Evolutionary conservation across 1,140 invertebrate species (phyloP), one percentile per base, ranked within the genome.

Genomic region (Nebria ingens): DNA sequence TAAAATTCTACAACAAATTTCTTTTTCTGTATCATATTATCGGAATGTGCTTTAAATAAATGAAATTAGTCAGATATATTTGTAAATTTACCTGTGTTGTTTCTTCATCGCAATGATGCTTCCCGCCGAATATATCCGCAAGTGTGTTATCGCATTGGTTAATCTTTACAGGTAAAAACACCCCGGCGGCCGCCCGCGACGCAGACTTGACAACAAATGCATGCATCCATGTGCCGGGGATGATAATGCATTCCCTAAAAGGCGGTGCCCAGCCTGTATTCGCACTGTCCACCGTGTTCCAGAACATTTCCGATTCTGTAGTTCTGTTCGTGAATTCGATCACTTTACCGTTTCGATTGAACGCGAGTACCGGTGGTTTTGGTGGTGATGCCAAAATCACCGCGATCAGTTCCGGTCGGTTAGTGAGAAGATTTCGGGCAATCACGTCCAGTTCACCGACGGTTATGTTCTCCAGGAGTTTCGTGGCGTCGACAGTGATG

Each of bases 141-240:
- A 71, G 56, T 19, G 54, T 59, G 0, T 65, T 58, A 55, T 73
- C 68, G 59, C 72, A 74, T 55, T 70, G 71, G 61, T 74, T 66
- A 51, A 73, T 51, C 15, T 63, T 59, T 19, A 72, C 58, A 1
- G 61, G 57, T 20, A 68, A 59, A 53, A 71, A 71, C 12, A 72
- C 51, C 0, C 61, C 71, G 1, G 65, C 61, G 34, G 58, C 63
- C 25, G 50, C n/a, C 21, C 59, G 58, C 1, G 42, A 29, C 19
- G 54, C 55, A 4, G 53, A 54, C n/a, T 21, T 29, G n/a, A 54
- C 55, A 12, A 58, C 55, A 52, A 61, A 68, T n/a, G 57, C 55
- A 49, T 65, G 61, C 42, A 65, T 59, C 66, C 66, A 68, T 19
- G 21, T 56, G 19, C 22, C 53, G 15, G 55, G 40, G 21, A 62